Conservation (phyloP, 1,140 invertebrate genomes). For the Lepidurus arcticus region DNA sequence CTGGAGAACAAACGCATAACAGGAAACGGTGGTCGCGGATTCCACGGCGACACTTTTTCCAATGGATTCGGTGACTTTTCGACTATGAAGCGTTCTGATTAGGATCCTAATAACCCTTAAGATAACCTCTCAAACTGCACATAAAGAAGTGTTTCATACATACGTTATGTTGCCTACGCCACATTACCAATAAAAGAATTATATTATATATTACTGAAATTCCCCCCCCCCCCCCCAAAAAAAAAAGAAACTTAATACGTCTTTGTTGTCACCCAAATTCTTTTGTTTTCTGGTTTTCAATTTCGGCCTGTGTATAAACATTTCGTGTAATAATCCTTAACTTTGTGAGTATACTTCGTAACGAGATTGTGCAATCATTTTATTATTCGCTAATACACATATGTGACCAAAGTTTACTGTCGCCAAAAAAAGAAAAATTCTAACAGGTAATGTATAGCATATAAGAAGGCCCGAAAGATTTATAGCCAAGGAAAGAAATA, state of each 20-base stretch:
- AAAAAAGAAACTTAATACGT: no score
- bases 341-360: no score
- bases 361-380: background rate
- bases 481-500: background rate
- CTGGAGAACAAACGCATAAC: constrained; percentile 29
- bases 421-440: background rate
- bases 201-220: no score
- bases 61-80: constrained; percentile 30
- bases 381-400: constrained; percentile 16
- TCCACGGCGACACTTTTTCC: constrained; percentile 32
- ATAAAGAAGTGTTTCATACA: no score
- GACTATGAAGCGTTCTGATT: constrained; percentile 28
- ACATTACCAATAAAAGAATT: no score
- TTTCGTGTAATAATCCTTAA: no score
- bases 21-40: constrained; percentile 27
- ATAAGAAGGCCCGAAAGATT: background rate
- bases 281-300: no score
- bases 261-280: no score
- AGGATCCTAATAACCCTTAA: background rate
- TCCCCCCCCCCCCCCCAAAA: no score
- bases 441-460: background rate
- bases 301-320: no score
- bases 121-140: no score
- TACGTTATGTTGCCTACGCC: no score
- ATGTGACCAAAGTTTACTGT: background rate